phyloP scores from a whole-genome alignment of 2,888 invertebrate genomes.

The Campoplex nolae region DNA sequence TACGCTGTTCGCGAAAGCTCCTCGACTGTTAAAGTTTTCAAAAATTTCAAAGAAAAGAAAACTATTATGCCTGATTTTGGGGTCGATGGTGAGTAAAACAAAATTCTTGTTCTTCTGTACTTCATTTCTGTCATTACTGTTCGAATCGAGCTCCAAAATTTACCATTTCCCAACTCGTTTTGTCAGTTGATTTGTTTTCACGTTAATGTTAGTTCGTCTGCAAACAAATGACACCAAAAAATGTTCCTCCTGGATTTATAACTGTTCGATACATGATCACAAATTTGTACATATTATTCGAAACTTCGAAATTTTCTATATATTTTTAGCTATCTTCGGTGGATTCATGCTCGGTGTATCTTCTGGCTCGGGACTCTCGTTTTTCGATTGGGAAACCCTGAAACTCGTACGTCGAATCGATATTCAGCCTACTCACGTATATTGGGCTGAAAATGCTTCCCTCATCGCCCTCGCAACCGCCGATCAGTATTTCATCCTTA shows the following conservation, averaged over 20 bases:
- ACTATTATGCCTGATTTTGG: slow-evolving; percentile 98
- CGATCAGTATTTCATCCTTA: slow-evolving; percentile 97
- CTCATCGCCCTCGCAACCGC: slow-evolving; percentile 97
- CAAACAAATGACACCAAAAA: no score
- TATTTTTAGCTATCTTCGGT: slow-evolving; percentile 92
- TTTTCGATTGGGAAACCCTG: slow-evolving; percentile 99
- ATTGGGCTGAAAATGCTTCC: slow-evolving; percentile 98
- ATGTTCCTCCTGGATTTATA: not conserved
- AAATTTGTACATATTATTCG: not conserved
- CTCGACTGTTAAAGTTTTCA: slow-evolving; percentile 96
- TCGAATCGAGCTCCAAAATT: no score
- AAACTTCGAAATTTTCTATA: not conserved
- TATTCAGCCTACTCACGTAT: slow-evolving; percentile 96
- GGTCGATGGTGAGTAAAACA: slow-evolving; percentile 90
- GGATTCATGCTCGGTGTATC: slow-evolving; percentile 96
- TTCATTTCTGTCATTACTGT: not conserved
- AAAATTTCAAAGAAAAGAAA: slow-evolving; percentile 99
- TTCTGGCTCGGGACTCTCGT: slow-evolving; percentile 94
- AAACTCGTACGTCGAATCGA: slow-evolving; percentile 97
- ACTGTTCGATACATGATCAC: not conserved
- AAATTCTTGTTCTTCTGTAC: not conserved
- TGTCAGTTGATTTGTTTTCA: no score
- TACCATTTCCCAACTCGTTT: no score
- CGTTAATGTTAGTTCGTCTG: no score
- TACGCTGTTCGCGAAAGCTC: slow-evolving; percentile 95